These are phyloP conservation scores for Peromyscus maniculatus DNA, from an alignment of 2,113 vertebrate species.

Conservation along the genomic window DNA sequence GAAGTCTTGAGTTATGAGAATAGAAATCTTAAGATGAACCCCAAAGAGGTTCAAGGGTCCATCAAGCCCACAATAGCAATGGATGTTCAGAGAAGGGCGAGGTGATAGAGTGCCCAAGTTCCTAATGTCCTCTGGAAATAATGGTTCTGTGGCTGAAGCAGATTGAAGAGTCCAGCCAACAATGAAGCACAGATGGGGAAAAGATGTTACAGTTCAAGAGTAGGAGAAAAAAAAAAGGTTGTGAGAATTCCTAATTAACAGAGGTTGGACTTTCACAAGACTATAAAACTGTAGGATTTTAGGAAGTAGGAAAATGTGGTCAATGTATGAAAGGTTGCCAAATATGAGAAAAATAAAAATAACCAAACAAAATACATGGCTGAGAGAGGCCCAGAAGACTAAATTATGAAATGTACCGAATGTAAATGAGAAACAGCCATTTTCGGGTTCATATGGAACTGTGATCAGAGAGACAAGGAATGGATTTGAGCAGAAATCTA, in stretches of 20 bases:
- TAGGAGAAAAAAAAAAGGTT: background rate
- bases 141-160: background rate
- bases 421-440: conserved; percentile 41
- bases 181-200: background rate
- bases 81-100: background rate
- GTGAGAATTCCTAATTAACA: conserved; percentile 41
- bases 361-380: conserved; percentile 62
- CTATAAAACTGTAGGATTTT: background rate
- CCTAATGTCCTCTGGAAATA: conserved; percentile 32
- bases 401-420: conserved; percentile 62
- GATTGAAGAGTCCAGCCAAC: background rate
- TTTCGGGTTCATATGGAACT: conserved; percentile 54
- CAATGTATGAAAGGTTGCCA: conserved; percentile 43
- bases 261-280: conserved; percentile 22
- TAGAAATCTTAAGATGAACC: conserved; percentile 41
- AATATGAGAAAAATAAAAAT: conserved; percentile 52
- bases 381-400: conserved; percentile 52
- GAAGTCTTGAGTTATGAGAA: conserved; percentile 10
- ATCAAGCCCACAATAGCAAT: conserved; percentile 5
- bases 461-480: conserved; percentile 57
- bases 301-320: conserved; percentile 40
- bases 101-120: background rate
- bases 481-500: conserved; percentile 25
- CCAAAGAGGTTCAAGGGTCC: conserved; percentile 24
- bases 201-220: background rate